Percentiles rank a stretch among this genome's conserved stretches.
phyloP scores from a whole-genome alignment of 1,140 invertebrate species.

The Hormaphis cornu region DNA sequence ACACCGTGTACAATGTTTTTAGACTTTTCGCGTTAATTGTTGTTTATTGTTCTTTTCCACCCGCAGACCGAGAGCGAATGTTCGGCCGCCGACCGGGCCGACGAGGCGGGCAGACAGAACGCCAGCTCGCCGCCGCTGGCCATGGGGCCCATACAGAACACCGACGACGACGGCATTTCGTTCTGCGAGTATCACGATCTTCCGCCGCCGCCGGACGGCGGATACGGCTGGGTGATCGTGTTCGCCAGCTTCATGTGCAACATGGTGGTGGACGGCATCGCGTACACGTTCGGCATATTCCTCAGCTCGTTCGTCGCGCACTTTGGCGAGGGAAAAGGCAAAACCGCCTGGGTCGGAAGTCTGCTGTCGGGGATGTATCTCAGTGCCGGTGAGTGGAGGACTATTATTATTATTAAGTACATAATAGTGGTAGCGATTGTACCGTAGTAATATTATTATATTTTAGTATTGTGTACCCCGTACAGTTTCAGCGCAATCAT shows the following conservation, averaged over 20 bases:
- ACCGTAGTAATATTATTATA: not conserved
- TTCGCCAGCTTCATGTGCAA: constrained; percentile 95
- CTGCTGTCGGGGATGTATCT: constrained; percentile 88
- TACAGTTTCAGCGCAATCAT: too few relatives aligned
- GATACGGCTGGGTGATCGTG: constrained; percentile 90
- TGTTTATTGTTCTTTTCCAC: not conserved
- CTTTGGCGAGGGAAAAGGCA: constrained; percentile 78
- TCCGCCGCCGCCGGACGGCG: constrained; percentile 73
- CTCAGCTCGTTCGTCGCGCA: constrained; percentile 67
- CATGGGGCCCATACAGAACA: constrained; percentile 42
- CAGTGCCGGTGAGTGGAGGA: constrained; percentile 74
- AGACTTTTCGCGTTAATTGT: not conserved
- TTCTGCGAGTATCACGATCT: constrained; percentile 63
- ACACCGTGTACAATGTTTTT: too few relatives aligned
- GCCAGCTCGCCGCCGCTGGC: constrained; percentile 44
- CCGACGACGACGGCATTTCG: constrained; percentile 58
- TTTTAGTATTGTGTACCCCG: too few relatives aligned
- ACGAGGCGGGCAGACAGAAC: constrained; percentile 64
- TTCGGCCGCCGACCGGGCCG: constrained; percentile 53
- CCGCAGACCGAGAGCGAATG: constrained; percentile 70
- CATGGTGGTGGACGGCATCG: constrained; percentile 95
- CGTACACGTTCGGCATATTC: constrained; percentile 87
- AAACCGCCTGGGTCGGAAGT: constrained; percentile 87
- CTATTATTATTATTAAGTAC: constrained; percentile 20
- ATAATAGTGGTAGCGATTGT: not conserved